phyloP scores from a whole-genome alignment of 2,113 vertebrate genomes.

The Notothenia rossii region DNA sequence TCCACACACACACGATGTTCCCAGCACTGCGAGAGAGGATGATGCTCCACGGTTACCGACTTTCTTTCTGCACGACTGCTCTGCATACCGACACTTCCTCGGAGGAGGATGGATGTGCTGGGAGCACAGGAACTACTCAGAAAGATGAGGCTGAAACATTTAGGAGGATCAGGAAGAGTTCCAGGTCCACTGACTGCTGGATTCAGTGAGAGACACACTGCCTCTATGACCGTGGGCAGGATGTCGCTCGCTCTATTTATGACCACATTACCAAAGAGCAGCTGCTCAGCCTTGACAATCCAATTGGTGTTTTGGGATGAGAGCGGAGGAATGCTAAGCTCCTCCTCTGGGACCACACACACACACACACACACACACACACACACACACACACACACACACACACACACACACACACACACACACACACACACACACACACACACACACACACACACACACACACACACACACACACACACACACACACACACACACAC shows the following conservation, averaged over 20 bases:
- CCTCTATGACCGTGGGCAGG: conserved; percentile 42
- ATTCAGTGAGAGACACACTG: conserved; percentile 1
- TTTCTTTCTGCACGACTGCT: conserved; percentile 49
- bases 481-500: conserved; percentile 13
- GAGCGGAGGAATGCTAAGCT: conserved; percentile 28
- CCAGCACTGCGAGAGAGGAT: no score
- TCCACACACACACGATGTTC: not conserved
- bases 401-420: conserved; percentile 10
- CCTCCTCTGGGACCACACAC: conserved; percentile 53
- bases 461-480: conserved; percentile 12
- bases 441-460: conserved; percentile 10
- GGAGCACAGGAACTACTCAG: not conserved
- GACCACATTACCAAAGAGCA: conserved; percentile 58
- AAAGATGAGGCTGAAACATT: conserved; percentile 43
- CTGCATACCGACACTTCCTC: conserved; percentile 33
- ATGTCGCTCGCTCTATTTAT: conserved; percentile 60
- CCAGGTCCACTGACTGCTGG: not conserved
- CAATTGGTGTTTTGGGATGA: conserved; percentile 53
- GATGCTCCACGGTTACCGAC: no score
- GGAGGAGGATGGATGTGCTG: conserved; percentile 2
- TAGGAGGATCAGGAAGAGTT: conserved; percentile 26
- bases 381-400: conserved; percentile 10
- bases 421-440: conserved; percentile 7
- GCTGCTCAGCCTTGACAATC: conserved; percentile 64
- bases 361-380: conserved; percentile 10